phyloP scores from a whole-genome alignment of 1,140 invertebrate species.

The Brachionus asplanchnoidis region DNA sequence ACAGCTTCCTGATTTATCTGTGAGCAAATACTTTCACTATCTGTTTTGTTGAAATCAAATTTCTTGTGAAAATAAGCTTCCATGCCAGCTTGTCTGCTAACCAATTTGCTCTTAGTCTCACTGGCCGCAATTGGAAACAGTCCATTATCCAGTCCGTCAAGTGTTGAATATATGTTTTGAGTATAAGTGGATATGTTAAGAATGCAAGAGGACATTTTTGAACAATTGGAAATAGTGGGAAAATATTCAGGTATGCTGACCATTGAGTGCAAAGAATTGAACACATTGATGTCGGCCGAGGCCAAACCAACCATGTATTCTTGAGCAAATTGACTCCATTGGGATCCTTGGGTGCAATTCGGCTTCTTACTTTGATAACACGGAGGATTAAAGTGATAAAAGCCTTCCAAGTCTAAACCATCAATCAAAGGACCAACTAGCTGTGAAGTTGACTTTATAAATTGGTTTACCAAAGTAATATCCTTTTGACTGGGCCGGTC shows the following conservation, averaged over 20 bases:
- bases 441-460: not conserved
- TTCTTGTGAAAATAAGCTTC: constrained; percentile 6
- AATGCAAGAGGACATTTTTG: not conserved
- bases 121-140: not conserved
- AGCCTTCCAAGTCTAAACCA: constrained; percentile 29
- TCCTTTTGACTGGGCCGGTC: not conserved
- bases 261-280: not conserved
- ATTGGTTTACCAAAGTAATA: not conserved
- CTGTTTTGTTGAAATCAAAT: constrained; percentile 38
- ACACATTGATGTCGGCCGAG: not conserved
- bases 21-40: not conserved
- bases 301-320: not conserved
- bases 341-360: not conserved
- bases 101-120: not conserved
- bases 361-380: not conserved
- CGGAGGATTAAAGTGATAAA: constrained; percentile 37
- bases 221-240: constrained; percentile 13
- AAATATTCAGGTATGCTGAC: constrained; percentile 24
- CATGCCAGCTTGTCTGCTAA: not conserved
- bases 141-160: constrained; percentile 19
- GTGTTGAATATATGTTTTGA: constrained; percentile 7
- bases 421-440: not conserved
- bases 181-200: constrained; percentile 20
- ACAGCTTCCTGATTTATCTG: constrained; percentile 26
- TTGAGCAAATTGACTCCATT: constrained; percentile 34